phyloP scores from a whole-genome alignment of 2,797 vertebrate genomes.

The Paramormyrops hopkinsi region DNA sequence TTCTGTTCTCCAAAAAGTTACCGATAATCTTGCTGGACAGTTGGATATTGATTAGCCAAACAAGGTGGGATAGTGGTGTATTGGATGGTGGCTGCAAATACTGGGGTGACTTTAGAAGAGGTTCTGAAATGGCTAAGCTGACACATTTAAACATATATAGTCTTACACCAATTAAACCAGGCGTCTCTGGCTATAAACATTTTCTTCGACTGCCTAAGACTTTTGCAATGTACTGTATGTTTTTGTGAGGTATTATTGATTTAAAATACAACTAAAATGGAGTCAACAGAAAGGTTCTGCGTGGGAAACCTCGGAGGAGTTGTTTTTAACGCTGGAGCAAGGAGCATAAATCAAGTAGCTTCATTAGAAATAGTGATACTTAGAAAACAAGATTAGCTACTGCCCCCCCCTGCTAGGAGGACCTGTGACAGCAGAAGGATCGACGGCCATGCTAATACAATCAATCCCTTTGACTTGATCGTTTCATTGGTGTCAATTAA shows the following conservation, averaged over 20 bases:
- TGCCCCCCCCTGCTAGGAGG: neutral
- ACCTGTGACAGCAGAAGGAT: neutral
- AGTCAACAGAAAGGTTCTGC: neutral
- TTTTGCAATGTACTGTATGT: neutral
- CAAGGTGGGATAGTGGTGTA: neutral
- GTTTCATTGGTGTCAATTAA: neutral
- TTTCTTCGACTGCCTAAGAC: neutral
- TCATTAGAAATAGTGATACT: neutral
- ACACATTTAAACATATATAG: neutral
- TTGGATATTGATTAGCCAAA: neutral
- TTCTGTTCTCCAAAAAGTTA: neutral
- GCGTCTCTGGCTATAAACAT: neutral
- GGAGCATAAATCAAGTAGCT: neutral
- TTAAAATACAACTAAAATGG: neutral
- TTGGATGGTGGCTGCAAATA: neutral
- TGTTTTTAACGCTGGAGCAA: neutral
- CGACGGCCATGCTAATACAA: neutral
- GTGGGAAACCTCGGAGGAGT: neutral
- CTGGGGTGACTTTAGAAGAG: neutral
- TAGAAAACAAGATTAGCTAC: neutral
- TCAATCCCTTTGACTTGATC: neutral
- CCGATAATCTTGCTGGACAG: neutral
- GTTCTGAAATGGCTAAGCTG: neutral
- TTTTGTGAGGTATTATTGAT: neutral
- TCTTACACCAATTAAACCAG: neutral